Conservation (phyloP, 2,888 invertebrate species). For the Suillia variegata region DNA sequence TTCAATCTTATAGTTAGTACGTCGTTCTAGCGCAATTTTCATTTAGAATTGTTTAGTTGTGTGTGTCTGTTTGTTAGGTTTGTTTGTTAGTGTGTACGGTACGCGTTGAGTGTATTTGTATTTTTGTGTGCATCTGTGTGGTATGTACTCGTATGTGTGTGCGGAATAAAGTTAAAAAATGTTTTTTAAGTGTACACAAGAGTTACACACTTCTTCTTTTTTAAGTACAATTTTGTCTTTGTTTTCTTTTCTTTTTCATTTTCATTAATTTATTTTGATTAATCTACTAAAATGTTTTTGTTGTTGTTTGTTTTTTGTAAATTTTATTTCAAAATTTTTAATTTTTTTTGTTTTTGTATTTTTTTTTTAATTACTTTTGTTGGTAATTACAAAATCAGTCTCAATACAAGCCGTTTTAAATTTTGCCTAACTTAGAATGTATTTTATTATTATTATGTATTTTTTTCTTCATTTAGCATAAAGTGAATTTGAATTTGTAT, state of each 20-base stretch:
- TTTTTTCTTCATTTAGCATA: slow-evolving; percentile 18
- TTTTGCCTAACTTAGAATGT: slow-evolving; percentile 28
- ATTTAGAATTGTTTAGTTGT: neutral
- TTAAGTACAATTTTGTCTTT: no score
- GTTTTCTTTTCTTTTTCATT: no score
- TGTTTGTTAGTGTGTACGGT: slow-evolving; percentile 11
- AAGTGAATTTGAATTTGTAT: slow-evolving; percentile 5
- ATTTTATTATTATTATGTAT: slow-evolving; percentile 10
- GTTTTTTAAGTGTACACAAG: no score
- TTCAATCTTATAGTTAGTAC: no score
- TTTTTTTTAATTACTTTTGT: slow-evolving; percentile 12
- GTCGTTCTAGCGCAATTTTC: no score
- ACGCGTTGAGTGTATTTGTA: neutral
- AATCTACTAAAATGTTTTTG: slow-evolving; percentile 16
- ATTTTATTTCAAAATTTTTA: neutral
- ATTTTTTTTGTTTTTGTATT: slow-evolving; percentile 6
- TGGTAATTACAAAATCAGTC: slow-evolving; percentile 51
- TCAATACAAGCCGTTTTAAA: slow-evolving; percentile 51
- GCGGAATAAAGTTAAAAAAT: slow-evolving; percentile 13
- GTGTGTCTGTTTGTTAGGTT: slow-evolving; percentile 22
- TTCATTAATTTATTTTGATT: neutral
- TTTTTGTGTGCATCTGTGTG: neutral
- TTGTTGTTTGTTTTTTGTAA: slow-evolving; percentile 17
- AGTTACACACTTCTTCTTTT: no score
- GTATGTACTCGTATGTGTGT: neutral